Conservation (phyloP, 2,113 vertebrate genomes). For the Eptesicus fuscus region DNA sequence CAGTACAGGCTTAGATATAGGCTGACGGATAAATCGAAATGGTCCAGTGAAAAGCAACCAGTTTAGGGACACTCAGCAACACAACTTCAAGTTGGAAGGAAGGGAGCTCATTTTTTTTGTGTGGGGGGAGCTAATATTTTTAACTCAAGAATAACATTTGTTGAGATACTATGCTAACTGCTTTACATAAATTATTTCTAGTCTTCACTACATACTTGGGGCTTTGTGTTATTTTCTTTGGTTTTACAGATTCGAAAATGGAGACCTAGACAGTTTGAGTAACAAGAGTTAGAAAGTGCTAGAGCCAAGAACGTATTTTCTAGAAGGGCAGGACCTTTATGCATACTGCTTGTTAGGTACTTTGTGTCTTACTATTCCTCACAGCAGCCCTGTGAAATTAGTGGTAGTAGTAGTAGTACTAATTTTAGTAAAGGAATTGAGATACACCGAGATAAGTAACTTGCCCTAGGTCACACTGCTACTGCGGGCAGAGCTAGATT, state of each 20-base stretch:
- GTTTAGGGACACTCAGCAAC: not conserved
- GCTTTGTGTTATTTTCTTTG: constrained; percentile 28
- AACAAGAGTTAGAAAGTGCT: not conserved
- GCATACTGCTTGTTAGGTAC: not conserved
- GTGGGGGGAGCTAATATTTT: not conserved
- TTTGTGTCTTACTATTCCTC: not conserved
- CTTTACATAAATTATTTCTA: not conserved
- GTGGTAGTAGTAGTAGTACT: not conserved
- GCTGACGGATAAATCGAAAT: not conserved
- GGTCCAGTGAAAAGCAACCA: not conserved
- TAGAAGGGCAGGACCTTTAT: not conserved
- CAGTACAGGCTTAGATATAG: not conserved
- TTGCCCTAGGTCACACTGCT: not conserved
- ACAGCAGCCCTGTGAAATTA: not conserved
- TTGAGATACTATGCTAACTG: not conserved
- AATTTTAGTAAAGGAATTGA: not conserved
- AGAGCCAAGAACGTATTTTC: not conserved
- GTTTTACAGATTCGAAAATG: not conserved
- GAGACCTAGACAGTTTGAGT: not conserved
- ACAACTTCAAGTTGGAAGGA: not conserved
- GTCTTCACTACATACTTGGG: not conserved
- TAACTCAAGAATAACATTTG: not conserved
- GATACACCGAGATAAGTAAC: not conserved
- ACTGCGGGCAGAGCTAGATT: not conserved
- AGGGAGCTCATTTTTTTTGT: not conserved